Percentiles rank a stretch among this genome's conserved stretches.
phyloP scores from a whole-genome alignment of 1,140 invertebrate genomes.

The Eumaeus atala region DNA sequence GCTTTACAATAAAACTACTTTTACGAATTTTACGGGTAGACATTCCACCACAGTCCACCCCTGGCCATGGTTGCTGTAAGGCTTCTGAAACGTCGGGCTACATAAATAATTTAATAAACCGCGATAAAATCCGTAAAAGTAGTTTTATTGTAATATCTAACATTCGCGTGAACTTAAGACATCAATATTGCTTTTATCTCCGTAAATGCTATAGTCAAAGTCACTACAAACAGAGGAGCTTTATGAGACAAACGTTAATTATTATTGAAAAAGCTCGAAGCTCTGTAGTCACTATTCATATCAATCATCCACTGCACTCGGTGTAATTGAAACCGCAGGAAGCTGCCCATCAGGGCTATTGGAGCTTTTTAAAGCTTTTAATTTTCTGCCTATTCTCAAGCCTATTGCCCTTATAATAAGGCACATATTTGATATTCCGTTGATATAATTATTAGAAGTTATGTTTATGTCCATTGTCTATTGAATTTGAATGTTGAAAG shows the following conservation, averaged over 20 bases:
- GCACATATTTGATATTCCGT: neutral
- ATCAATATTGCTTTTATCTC: too few relatives aligned
- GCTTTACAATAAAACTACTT: too few relatives aligned
- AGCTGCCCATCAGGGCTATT: conserved; percentile 52
- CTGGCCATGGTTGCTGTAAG: too few relatives aligned
- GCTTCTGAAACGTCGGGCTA: too few relatives aligned
- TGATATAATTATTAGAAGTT: neutral
- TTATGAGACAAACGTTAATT: neutral
- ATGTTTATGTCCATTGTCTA: conserved; percentile 6
- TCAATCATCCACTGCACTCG: conserved; percentile 50
- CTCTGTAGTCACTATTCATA: conserved; percentile 32
- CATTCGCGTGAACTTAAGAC: too few relatives aligned
- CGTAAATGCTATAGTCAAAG: too few relatives aligned
- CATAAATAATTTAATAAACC: too few relatives aligned
- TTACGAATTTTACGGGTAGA: too few relatives aligned
- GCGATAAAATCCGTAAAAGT: too few relatives aligned
- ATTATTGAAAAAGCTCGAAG: conserved; percentile 10
- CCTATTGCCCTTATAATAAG: neutral
- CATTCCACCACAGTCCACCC: too few relatives aligned
- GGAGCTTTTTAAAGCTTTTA: conserved; percentile 38
- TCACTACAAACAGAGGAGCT: too few relatives aligned
- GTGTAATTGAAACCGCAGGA: conserved; percentile 61
- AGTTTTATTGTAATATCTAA: too few relatives aligned
- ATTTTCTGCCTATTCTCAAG: neutral
- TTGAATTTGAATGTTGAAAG: conserved; percentile 4